These are phyloP conservation scores for Turritopsis rubra DNA, from an alignment of 30 jellyfish, hydroid and myxozoan genomes.

Conservation along the genomic window DNA sequence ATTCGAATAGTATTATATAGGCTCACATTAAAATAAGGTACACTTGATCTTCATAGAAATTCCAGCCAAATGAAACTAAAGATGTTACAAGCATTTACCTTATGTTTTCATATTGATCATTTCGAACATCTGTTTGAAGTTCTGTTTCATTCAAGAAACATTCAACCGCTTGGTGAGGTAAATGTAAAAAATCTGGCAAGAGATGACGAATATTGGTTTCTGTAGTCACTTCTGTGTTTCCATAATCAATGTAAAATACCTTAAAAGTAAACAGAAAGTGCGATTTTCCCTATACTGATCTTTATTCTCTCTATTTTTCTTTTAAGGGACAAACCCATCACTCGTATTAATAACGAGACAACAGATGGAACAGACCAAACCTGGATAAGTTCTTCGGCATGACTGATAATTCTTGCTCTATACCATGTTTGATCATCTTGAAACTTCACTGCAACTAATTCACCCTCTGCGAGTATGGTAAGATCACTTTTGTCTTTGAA, in stretches of 20 bases:
- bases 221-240: constrained; percentile 51
- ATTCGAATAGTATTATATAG: no score
- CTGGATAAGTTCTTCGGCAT: constrained; percentile 37
- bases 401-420: constrained; percentile 53
- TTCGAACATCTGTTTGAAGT: constrained; percentile 13
- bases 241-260: constrained; percentile 83
- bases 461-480: constrained; percentile 53
- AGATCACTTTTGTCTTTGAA: constrained; percentile 37
- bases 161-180: constrained; percentile 76
- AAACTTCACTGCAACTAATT: constrained; percentile 63
- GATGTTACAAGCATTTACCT: constrained; percentile 3
- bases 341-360: background rate
- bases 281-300: no score
- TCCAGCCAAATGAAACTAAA: background rate
- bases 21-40: no score
- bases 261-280: background rate
- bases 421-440: constrained; percentile 75
- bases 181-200: constrained; percentile 46
- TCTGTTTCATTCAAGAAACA: constrained; percentile 45
- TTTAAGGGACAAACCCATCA: no score
- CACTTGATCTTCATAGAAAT: no score
- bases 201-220: constrained; percentile 51
- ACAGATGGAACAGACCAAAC: constrained; percentile 18
- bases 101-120: background rate
- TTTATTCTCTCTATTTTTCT: no score